A percentile compares a stretch with the other conserved stretches of the same genome.
These are phyloP conservation scores for Anagyrus pseudococci DNA, from an alignment of 2,888 invertebrate species.

Conservation along the genomic window DNA sequence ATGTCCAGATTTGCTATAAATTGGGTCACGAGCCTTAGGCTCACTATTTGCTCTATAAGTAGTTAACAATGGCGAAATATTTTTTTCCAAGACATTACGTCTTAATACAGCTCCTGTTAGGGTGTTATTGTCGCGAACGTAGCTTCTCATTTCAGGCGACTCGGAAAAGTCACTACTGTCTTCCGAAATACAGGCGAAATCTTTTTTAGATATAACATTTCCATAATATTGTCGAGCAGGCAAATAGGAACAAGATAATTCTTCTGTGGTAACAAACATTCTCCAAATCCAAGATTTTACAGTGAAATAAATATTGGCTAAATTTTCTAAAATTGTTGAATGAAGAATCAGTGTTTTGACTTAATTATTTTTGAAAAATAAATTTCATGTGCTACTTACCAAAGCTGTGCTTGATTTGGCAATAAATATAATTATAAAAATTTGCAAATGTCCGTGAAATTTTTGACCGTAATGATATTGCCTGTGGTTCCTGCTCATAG, in stretches of 20 bases:
- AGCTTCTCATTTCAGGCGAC: conserved; percentile 17
- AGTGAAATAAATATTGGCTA: conserved; percentile 39
- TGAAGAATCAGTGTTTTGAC: background rate
- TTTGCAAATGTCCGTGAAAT: conserved; percentile 3
- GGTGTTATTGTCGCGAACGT: conserved; percentile 20
- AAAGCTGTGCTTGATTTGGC: conserved; percentile 24
- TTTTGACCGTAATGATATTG: background rate
- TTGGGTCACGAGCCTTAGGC: conserved; percentile 1
- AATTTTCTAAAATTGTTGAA: conserved; percentile 43
- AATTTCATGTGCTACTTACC: conserved; percentile 11
- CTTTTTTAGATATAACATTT: conserved; percentile 41
- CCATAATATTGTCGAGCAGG: conserved; percentile 48
- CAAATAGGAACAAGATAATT: conserved; percentile 55
- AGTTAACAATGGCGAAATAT: conserved; percentile 1
- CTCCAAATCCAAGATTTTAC: conserved; percentile 43
- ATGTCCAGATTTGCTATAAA: background rate
- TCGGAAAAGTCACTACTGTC: conserved; percentile 33
- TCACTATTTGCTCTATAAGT: conserved; percentile 14
- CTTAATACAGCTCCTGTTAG: conserved; percentile 25
- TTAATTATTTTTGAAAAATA: background rate
- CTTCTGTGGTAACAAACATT: conserved; percentile 45
- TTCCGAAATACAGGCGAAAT: conserved; percentile 32
- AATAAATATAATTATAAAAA: conserved; percentile 6
- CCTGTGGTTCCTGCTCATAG: background rate
- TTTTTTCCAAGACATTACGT: background rate